Base-by-base conservation (phyloP, 2,888 invertebrate species). In the Lasius fuliginosus region DNA sequence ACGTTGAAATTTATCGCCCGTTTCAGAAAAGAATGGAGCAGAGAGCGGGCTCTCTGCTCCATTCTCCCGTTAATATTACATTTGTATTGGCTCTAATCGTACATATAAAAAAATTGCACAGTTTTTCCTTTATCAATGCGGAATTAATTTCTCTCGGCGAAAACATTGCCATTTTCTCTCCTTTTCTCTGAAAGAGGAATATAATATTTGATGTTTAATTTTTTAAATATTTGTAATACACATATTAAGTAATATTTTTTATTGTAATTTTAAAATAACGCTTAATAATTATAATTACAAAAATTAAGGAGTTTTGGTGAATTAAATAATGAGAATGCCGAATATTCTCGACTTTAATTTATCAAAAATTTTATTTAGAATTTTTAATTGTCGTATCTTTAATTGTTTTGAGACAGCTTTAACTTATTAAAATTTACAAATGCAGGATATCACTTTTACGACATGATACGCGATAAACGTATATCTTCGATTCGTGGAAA, bases 1-100 rank as follows among this genome's bases (percentile, higher is more conserved):
- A 71, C 46, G 79, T 81, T 60, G 71, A 71, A 81, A 81, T 71
- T 71, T 79, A 71, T 60, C 79, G 33, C 23, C 36, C 23, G 46
- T 71, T 46, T 60, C n/a, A n/a, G n/a, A n/a, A n/a, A n/a, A n/a
- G n/a, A n/a, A n/a, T n/a, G n/a, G n/a, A n/a, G n/a, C n/a, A n/a
- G n/a, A n/a, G n/a, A n/a, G n/a, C n/a, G n/a, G n/a, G 42, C 40
- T 62, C 12, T 60, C 18, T 46, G 27, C 49, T 36, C 30, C 18
- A 30, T 71, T 77, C 83, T 53, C 42, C 30, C 18, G 46, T 77
- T 60, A 49, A 60, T 68, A 62, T 49, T 60, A 36, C 49, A 9
- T 83, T 49, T 74, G 12, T 73, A 56, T 64, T 53, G 27, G 15
- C 15, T n/a, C 53, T 74, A 65, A 73, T 82, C 36, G 64, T 30